Percentiles rank a stretch among this genome's conserved stretches.
Conservation (phyloP, 2,888 invertebrate species). For the Odontocolon sp. region DNA sequence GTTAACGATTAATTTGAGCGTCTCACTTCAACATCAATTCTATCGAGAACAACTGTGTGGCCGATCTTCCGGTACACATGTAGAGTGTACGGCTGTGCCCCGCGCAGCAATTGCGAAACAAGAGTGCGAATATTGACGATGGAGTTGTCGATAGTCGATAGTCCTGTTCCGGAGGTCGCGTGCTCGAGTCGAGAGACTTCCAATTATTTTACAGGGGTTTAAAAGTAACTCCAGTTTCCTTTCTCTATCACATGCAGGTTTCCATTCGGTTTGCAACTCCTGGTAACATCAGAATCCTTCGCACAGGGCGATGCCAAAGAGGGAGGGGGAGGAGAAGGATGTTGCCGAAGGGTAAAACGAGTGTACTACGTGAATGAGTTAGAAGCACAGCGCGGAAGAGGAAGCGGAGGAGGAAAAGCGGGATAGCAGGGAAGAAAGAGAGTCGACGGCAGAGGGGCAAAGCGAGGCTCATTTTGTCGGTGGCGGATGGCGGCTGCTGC, state of each 20-base stretch:
- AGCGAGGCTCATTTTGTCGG: conserved; percentile 80
- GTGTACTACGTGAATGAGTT: conserved; percentile 6
- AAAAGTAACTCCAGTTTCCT: neutral
- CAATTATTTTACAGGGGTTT: conserved; percentile 11
- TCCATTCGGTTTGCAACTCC: conserved; percentile 1
- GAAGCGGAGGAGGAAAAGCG: conserved; percentile 33
- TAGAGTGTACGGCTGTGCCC: too few relatives aligned
- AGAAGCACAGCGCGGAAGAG: neutral
- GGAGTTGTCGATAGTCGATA: conserved; percentile 38
- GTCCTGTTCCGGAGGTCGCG: conserved; percentile 47
- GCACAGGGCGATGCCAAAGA: neutral
- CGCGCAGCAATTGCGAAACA: too few relatives aligned
- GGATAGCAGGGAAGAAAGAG: conserved; percentile 52
- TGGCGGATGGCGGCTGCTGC: conserved; percentile 68
- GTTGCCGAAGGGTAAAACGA: conserved; percentile 32
- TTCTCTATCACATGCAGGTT: neutral
- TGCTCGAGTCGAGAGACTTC: conserved; percentile 33
- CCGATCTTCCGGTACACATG: too few relatives aligned
- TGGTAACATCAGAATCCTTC: conserved; percentile 1
- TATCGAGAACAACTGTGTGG: too few relatives aligned
- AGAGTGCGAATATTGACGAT: conserved; percentile 35
- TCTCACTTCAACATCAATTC: too few relatives aligned
- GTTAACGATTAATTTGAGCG: too few relatives aligned
- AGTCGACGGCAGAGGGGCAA: conserved; percentile 64
- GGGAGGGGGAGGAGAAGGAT: neutral